Conservation (phyloP, 2,797 vertebrate genomes). For the Rhynchotus rufescens region DNA sequence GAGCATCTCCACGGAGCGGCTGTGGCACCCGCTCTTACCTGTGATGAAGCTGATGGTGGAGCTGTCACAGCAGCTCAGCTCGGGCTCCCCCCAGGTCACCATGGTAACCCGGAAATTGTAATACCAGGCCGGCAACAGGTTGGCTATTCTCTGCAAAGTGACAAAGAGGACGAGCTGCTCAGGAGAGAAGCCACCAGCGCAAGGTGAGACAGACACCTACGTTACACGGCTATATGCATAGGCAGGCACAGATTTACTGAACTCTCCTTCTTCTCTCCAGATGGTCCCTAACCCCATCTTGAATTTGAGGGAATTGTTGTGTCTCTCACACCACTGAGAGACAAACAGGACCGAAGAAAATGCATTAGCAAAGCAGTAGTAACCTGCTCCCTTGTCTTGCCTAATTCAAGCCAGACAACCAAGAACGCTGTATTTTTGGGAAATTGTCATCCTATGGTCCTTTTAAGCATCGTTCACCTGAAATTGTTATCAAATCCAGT, state of each 20-base stretch:
- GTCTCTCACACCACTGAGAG: too few species aligned
- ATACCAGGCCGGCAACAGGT: constrained; percentile 94
- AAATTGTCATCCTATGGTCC: too few species aligned
- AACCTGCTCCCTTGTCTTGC: background rate
- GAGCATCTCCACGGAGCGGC: rapidly evolving
- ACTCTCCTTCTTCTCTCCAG: background rate
- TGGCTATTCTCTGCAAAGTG: constrained; percentile 86
- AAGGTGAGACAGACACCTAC: background rate
- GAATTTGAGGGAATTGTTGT: background rate
- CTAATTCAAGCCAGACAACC: background rate
- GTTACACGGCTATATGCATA: too few species aligned
- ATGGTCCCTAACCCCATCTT: background rate
- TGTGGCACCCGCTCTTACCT: constrained; percentile 75
- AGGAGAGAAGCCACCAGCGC: background rate
- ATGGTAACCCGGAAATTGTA: constrained; percentile 97
- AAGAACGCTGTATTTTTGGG: background rate
- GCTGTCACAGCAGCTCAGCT: constrained; percentile 91
- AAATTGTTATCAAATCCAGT: background rate
- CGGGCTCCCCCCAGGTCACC: constrained; percentile 94
- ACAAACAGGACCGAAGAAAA: background rate
- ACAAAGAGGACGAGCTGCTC: constrained; percentile 1
- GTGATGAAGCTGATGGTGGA: constrained; percentile 93
- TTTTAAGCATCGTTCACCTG: background rate
- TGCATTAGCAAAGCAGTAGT: background rate
- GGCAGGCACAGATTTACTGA: background rate